phyloP scores from a whole-genome alignment of 2,113 vertebrate species.

The Rhabdornis inornatus region DNA sequence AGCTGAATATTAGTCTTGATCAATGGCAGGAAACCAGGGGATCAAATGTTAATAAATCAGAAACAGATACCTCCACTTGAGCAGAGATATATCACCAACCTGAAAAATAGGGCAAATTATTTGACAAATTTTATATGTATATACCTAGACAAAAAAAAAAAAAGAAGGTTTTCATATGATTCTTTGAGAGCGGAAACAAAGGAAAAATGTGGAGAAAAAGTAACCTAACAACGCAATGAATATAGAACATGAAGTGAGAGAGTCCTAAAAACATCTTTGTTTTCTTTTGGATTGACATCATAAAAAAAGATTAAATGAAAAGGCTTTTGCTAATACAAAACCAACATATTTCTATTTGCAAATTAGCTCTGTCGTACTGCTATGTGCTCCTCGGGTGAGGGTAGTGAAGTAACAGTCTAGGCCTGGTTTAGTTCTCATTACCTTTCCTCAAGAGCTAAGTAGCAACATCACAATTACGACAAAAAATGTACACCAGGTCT shows the following conservation, averaged over 20 bases:
- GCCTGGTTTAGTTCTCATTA: neutral
- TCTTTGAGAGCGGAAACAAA: constrained; percentile 30
- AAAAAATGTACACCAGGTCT: neutral
- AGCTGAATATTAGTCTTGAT: constrained; percentile 89
- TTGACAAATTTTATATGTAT: constrained; percentile 67
- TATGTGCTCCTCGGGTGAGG: neutral
- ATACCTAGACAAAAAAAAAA: constrained; percentile 23
- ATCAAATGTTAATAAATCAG: constrained; percentile 95
- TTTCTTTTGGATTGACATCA: neutral
- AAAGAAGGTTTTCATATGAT: neutral
- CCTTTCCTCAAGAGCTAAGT: neutral
- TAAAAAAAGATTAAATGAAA: neutral
- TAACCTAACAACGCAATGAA: neutral
- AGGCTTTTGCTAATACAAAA: neutral
- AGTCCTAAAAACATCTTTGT: neutral
- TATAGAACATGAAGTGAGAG: neutral
- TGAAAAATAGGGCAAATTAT: constrained; percentile 77
- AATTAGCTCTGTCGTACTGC: neutral
- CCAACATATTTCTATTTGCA: neutral
- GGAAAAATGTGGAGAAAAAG: neutral
- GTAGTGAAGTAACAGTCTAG: neutral
- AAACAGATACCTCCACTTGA: constrained; percentile 84
- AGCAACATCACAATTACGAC: neutral
- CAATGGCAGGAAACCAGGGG: constrained; percentile 97
- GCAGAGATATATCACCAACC: constrained; percentile 74